Evolutionary conservation across 2,888 invertebrate species (phyloP), one percentile per base, ranked within the genome.

Genomic region (Parnassius smintheus): DNA sequence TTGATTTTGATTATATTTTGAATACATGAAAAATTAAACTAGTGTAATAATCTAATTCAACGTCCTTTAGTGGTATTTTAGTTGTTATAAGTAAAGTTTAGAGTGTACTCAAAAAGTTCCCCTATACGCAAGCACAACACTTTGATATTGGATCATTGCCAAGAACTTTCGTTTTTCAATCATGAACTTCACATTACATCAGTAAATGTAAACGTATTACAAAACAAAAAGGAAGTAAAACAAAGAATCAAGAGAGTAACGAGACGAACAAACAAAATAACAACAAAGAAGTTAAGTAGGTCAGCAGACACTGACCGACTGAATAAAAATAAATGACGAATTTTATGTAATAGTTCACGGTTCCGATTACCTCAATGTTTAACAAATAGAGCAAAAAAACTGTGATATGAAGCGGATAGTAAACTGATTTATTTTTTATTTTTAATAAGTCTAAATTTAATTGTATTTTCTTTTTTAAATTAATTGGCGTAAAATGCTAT

Each of bases 381-480:
- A 72, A 65, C 68, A 79, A 82, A 78, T 76, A 75, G 78, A 82
- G 74, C 75, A 78, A 72, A 70, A 71, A 71, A 68, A 65, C 66
- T 2, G 9, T 53, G 9, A n/a, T 46, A 44, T 49, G 13, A 49
- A 13, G 12, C 10, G 42, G 12, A 22, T 46, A 44, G 13, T 9
- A 49, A 13, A 12, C 2, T 46, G 48, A 9, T 13, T 48, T 13
- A 48, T 44, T 7, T 42, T 42, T 42, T 44, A 44, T 44, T 44
- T 9, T 44, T 44, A 2, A 11, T 10, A 44, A 3, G 2, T 44
- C 9, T 22, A 51, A 51, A 9, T 51, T 11, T 12, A 25, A 9
- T 9, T 51, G 11, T 44, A 2, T 44, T 44, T 44, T 44, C 2
- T 44, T 2, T 44, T 11, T 44, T 10, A 35, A 35, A 35, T 35